A percentile compares a stretch with the other conserved stretches of the same genome.
Evolutionary conservation across 2,888 invertebrate species (phyloP).

Genomic region (Nomada goodeniana): DNA sequence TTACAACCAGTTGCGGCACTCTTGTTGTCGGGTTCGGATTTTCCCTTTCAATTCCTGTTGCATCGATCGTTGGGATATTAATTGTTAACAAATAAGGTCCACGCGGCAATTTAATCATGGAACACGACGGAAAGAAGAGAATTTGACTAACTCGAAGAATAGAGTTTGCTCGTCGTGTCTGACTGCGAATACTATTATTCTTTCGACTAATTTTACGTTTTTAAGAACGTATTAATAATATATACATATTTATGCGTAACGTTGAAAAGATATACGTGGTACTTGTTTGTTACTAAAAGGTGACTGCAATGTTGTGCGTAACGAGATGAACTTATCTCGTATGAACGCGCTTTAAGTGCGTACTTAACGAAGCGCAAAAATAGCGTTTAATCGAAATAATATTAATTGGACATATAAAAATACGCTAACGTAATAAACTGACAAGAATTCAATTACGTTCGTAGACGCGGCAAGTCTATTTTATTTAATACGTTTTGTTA

Average conservation of each 20-base stretch:
- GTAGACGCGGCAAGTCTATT: neutral
- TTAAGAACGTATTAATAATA: no score
- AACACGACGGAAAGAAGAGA: no score
- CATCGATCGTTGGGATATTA: neutral
- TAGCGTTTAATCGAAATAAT: neutral
- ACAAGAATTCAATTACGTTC: neutral
- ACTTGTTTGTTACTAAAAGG: no score
- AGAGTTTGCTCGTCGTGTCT: no score
- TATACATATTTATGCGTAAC: no score
- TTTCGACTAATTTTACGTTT: no score
- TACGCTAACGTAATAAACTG: neutral
- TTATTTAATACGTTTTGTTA: neutral
- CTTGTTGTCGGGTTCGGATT: neutral
- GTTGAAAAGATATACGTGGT: no score
- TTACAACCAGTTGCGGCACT: conserved; percentile 6
- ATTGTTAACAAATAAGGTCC: no score
- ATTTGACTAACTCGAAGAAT: no score
- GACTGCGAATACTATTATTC: no score
- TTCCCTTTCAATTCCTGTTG: neutral
- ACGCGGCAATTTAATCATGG: no score
- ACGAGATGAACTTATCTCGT: no score
- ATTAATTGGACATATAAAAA: neutral
- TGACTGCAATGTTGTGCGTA: neutral
- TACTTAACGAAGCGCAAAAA: neutral
- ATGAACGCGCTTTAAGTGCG: neutral